phyloP scores from a whole-genome alignment of 2,888 invertebrate genomes.

The Spodoptera littoralis region DNA sequence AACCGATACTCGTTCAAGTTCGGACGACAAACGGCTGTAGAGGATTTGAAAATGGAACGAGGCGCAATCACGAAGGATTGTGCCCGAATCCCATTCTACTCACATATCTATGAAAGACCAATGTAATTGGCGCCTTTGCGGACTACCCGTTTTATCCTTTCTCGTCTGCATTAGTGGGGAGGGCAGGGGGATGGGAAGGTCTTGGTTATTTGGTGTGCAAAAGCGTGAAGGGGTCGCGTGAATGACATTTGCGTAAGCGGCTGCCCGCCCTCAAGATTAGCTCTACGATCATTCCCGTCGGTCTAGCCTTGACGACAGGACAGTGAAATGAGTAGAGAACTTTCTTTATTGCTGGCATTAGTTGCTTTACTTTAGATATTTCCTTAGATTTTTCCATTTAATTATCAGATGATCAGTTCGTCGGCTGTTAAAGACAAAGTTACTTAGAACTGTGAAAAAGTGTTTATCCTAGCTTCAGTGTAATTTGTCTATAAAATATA shows the following conservation, averaged over 20 bases:
- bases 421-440: no score
- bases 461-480: no score
- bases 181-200: constrained; percentile 57
- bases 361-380: background rate
- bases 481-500: no score
- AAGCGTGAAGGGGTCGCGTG: constrained; percentile 77
- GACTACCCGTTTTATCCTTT: constrained; percentile 46
- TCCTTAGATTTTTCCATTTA: no score
- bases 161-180: constrained; percentile 33
- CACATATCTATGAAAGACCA: constrained; percentile 68
- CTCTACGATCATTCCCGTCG: constrained; percentile 67
- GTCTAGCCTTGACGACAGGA: constrained; percentile 63
- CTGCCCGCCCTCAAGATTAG: constrained; percentile 80
- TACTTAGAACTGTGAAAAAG: no score
- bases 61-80: constrained; percentile 77
- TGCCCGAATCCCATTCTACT: constrained; percentile 70
- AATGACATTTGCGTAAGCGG: constrained; percentile 83
- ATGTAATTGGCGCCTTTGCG: constrained; percentile 57
- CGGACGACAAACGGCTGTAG: constrained; percentile 61
- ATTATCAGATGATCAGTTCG: no score
- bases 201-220: constrained; percentile 57
- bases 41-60: constrained; percentile 75
- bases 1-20: constrained; percentile 52
- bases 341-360: background rate
- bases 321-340: constrained; percentile 45